phyloP scores from a whole-genome alignment of 1,140 invertebrate genomes.

The Caenorhabditis briggsae region DNA sequence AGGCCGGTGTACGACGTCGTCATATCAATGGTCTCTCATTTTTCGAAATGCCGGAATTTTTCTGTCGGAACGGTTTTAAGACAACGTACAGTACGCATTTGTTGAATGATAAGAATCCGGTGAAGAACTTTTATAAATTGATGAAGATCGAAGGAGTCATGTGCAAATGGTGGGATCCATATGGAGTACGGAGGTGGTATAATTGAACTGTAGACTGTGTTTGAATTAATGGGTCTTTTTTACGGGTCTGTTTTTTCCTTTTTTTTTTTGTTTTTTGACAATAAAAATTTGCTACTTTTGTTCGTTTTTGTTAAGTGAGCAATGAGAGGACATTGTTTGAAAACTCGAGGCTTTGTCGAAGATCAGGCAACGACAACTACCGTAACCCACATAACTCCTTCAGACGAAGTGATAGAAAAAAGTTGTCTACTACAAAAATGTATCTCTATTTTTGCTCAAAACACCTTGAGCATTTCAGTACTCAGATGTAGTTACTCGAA shows the following conservation, averaged over 20 bases:
- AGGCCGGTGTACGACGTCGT: constrained; percentile 19
- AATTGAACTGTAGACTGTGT: background rate
- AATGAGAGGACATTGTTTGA: too few species aligned
- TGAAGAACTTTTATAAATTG: constrained; percentile 7
- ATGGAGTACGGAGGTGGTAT: constrained; percentile 17
- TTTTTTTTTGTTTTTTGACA: background rate
- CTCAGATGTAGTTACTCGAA: too few species aligned
- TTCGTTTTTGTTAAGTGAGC: too few species aligned
- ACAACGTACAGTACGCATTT: constrained; percentile 40
- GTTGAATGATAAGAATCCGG: constrained; percentile 10
- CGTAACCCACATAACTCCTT: too few species aligned
- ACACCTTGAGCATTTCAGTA: too few species aligned
- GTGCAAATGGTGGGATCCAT: constrained; percentile 48
- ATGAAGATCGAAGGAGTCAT: constrained; percentile 36
- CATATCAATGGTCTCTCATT: constrained; percentile 35
- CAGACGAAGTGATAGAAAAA: too few species aligned
- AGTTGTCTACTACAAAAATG: too few species aligned
- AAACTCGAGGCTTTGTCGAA: too few species aligned
- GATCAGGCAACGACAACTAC: too few species aligned
- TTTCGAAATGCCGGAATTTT: constrained; percentile 49
- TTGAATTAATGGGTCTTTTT: background rate
- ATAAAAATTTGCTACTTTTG: too few species aligned
- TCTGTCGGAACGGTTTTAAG: constrained; percentile 47
- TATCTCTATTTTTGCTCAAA: too few species aligned
- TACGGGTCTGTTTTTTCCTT: background rate